Base-by-base conservation (phyloP, 2,113 vertebrate genomes). In the Pachypanchax playfairii region DNA sequence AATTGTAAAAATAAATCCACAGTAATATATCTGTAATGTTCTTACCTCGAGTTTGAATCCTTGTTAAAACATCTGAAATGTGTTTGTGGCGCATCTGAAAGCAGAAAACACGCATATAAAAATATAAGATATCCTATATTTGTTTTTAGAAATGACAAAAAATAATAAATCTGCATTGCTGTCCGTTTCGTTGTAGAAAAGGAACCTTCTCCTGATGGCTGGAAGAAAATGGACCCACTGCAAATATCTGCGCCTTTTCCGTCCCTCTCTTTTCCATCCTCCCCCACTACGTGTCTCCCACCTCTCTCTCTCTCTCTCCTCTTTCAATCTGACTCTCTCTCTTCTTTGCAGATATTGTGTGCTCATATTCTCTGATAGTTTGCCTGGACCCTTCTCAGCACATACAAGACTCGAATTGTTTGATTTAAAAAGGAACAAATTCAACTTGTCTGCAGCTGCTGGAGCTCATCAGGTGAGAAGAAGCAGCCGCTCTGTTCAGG, bases 391-490 rank as follows among this genome's bases (percentile, higher is more conserved):
- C 57, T 57, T 60, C 29, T 36, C 56, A 15, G 53, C n/a, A 22
- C 29, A 36, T 8, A 11, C 46, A 59, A 77, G 70, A 75, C 54
- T 57, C 80, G 79, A 66, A 78, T 77, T 82, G 52, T 42, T 56
- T 26, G 77, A 83, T 73, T 86, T 67, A n/a, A 52, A 33, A 65
- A n/a, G 53, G n/a, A 14, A 18, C n/a, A 22, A 42, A 10, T 42
- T 39, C 35, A 83, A 81, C 66, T 80, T 71, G 69, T 56, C 53
- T 73, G 63, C 80, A 80, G 76, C 82, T 82, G 75, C 65, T 71
- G 47, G 43, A 49, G 70, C 62, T 71, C 43, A 47, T 75, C 75
- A 18, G 56, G 50, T 80, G 61, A 10, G 74, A 80, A 70, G 78
- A 58, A 81, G 73, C 60, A 68, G 50, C 24, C 47, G 6, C 53